Conservation (phyloP, 2,113 vertebrate genomes). For the Saguinus midas region DNA sequence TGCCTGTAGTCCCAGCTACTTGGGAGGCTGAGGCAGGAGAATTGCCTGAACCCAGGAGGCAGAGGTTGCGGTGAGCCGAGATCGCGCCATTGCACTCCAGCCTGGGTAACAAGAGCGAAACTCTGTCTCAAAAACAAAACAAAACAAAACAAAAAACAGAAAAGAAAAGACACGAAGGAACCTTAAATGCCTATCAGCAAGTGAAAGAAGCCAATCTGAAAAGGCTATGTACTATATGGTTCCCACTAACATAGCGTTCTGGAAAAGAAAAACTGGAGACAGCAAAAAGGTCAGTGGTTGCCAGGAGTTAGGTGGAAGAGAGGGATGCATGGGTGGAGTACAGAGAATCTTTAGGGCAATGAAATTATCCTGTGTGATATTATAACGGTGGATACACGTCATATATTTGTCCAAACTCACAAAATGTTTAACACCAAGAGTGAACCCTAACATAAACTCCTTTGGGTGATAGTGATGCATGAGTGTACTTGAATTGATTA, state of each 20-base stretch:
- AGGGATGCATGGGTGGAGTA: neutral
- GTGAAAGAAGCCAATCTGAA: neutral
- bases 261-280: neutral
- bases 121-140: no score
- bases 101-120: no score
- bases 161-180: neutral
- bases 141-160: no score
- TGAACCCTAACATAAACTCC: accelerated
- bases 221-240: accelerated
- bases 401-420: neutral
- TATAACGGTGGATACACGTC: accelerated
- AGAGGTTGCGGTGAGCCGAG: no score
- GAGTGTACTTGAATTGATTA: accelerated
- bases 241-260: neutral
- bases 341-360: neutral
- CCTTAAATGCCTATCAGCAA: neutral
- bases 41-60: no score
- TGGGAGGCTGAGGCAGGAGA: no score
- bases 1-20: no score
- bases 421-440: accelerated
- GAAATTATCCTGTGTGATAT: neutral
- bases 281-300: neutral
- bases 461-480: accelerated
- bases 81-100: no score
- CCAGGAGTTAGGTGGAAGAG: neutral